Evolutionary conservation across 2,797 vertebrate genomes (phyloP).

Genomic region (Chaetodon trifasciatus): DNA sequence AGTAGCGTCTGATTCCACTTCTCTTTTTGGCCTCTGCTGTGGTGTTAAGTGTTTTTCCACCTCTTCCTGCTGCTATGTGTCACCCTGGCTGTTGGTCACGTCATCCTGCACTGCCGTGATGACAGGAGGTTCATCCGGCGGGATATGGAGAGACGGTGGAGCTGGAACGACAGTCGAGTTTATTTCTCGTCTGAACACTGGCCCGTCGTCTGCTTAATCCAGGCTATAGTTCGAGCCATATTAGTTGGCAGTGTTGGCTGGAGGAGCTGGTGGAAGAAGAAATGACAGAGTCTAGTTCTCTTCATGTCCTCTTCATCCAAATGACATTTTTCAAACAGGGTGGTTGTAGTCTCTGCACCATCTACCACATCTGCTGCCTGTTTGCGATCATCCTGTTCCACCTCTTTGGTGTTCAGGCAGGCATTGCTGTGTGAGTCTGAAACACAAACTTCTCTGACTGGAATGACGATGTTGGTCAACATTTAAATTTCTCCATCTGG

Average conservation of each 20-base stretch:
- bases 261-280: not conserved
- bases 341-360: not conserved
- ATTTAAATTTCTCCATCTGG: not conserved
- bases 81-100: not conserved
- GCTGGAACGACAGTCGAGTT: not conserved
- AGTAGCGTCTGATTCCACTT: not conserved
- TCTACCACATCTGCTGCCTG: not conserved
- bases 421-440: not conserved
- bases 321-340: not conserved
- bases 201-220: not conserved
- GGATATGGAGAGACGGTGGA: not conserved
- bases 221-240: not conserved
- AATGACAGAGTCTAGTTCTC: not conserved
- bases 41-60: not conserved
- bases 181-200: not conserved
- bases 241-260: not conserved
- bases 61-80: not conserved
- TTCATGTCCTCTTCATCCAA: not conserved
- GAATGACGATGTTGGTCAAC: not conserved
- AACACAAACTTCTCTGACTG: not conserved
- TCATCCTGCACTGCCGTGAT: not conserved
- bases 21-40: not conserved
- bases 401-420: not conserved
- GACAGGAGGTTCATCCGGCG: not conserved
- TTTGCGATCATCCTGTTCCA: not conserved